phyloP scores from a whole-genome alignment of 2,888 invertebrate species.

The Pristionchus japonicus region DNA sequence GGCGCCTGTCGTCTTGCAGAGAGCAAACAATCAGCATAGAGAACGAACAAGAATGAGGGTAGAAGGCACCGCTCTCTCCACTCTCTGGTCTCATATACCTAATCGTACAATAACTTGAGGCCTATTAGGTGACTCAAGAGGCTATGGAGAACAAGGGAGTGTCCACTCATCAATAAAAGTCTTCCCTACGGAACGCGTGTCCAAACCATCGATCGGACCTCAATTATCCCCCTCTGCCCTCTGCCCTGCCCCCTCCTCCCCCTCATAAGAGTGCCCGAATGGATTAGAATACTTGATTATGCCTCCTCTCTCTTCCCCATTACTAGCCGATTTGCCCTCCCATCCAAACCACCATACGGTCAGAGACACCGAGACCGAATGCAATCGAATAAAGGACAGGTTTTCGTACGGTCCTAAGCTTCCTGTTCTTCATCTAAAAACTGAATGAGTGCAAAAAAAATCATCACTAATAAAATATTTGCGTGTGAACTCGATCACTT shows the following conservation, averaged over 20 bases:
- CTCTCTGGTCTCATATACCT: no score
- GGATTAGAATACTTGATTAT: constrained; percentile 42
- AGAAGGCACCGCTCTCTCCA: background rate
- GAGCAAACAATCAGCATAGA: constrained; percentile 7
- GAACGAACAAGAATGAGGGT: background rate
- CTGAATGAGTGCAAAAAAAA: no score
- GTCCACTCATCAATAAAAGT: no score
- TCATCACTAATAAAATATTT: no score
- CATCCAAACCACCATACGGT: background rate
- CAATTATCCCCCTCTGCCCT: constrained; percentile 27
- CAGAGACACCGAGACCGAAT: background rate
- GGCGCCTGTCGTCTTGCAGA: background rate
- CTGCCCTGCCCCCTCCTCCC: background rate
- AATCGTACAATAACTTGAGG: no score
- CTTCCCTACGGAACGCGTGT: background rate
- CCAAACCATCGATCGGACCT: constrained; percentile 1
- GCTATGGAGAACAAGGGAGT: no score
- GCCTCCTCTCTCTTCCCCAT: background rate
- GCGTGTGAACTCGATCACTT: no score
- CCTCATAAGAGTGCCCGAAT: constrained; percentile 29
- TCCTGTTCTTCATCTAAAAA: no score
- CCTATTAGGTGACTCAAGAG: no score
- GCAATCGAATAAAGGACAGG: no score
- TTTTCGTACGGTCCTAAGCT: no score
- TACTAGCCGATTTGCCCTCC: background rate